Base-by-base conservation (phyloP, 2,888 invertebrate genomes). In the Lutraria lutraria region DNA sequence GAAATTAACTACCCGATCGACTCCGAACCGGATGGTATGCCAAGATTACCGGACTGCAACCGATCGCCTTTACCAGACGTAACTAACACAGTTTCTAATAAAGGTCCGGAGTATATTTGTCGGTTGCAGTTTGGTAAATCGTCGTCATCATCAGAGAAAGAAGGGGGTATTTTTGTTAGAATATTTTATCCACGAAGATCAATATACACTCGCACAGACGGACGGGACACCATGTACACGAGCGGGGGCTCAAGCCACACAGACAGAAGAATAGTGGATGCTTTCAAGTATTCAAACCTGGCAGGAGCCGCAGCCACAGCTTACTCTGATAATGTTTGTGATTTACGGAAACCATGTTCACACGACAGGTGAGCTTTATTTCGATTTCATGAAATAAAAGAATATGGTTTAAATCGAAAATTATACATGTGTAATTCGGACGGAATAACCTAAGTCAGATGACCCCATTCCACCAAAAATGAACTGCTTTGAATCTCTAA, bases 81-180 rank as follows among this genome's bases (percentile, higher is more conserved):
- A 10, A 88, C 88, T 12, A 34, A 88, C n/a, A 82, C 88, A 4
- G 76, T 31, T 25, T 21, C 29, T 12, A 85, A 60, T 60, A 87
- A 80, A 31, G 76, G 84, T 12, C 68, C 85, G 0, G 83, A 56
- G 19, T 88, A 89, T 81, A 81, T 89, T n/a, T 89, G 89, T 34
- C 86, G 86, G 53, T 83, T 85, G n/a, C 88, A 89, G n/a, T 76
- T 83, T 60, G 89, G 89, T 19, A 91, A 89, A 63, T 88, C 83
- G 1, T 43, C 43, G 8, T 43, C 43, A 43, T 31, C 29, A 86
- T n/a, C 52, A 84, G 29, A 81, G 29, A 25, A 68, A 13, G 29
- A 81, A 60, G 43, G 80, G 53, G 63, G 88, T n/a, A 80, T 88
- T 19, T 88, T 80, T 84, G 81, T 88, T 6, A 88, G 80, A 68